Conservation (phyloP, 2,113 vertebrate species). For the Channa maculata region DNA sequence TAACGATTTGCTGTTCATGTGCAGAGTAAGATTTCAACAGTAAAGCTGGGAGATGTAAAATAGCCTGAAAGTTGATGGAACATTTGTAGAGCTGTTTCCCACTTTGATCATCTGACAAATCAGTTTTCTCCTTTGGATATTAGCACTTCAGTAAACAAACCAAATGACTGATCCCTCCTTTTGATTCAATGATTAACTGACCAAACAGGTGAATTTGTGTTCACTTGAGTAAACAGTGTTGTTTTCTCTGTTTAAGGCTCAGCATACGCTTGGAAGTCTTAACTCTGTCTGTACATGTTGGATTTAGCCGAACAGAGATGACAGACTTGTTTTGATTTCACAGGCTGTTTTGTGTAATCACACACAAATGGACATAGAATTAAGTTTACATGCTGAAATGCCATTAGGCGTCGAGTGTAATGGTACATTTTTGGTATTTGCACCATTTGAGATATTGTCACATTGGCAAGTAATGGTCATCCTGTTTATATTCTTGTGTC, state of each 20-base stretch:
- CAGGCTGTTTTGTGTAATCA: slow-evolving; percentile 26
- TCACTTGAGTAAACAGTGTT: not conserved
- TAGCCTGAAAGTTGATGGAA: too few species aligned
- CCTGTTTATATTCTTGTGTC: not conserved
- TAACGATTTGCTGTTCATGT: too few species aligned
- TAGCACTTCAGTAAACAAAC: not conserved
- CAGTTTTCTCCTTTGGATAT: not conserved
- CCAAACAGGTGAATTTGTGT: slow-evolving; percentile 1
- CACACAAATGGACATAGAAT: slow-evolving; percentile 15
- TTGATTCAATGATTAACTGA: not conserved
- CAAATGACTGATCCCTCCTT: too few species aligned
- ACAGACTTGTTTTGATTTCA: slow-evolving; percentile 45
- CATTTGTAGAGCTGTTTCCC: too few species aligned
- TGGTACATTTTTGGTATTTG: slow-evolving; percentile 11
- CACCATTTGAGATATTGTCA: slow-evolving; percentile 13
- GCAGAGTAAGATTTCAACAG: too few species aligned
- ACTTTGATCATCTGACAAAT: not conserved
- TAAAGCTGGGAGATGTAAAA: too few species aligned
- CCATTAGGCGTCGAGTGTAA: slow-evolving; percentile 3
- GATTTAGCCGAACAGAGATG: slow-evolving; percentile 28
- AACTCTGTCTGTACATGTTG: not conserved
- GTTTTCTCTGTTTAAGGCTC: not conserved
- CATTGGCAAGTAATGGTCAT: not conserved
- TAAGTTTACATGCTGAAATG: not conserved
- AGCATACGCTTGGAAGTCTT: not conserved